Evolutionary conservation across 2,888 invertebrate genomes (phyloP).

Genomic region (Chromoteleia sp.): DNA sequence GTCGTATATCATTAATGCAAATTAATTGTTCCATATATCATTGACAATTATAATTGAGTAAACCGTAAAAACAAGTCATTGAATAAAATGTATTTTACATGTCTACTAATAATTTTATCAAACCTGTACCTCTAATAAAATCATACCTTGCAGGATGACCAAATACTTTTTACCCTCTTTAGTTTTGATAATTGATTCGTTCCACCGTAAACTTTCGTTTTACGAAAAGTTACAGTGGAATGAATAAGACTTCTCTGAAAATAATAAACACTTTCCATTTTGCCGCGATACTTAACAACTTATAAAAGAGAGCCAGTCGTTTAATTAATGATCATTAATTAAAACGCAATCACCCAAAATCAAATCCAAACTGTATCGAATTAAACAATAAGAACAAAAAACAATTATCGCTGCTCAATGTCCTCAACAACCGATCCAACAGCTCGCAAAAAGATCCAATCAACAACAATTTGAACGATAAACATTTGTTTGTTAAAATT

Average conservation of each 20-base stretch:
- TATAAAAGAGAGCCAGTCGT: no score
- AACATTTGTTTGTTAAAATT: background rate
- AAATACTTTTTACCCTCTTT: slow-evolving; percentile 29
- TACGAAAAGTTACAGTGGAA: no score
- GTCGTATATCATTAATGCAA: slow-evolving; percentile 7
- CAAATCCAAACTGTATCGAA: no score
- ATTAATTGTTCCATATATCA: slow-evolving; percentile 5
- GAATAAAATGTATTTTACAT: background rate
- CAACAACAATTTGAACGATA: no score
- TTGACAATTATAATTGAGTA: background rate
- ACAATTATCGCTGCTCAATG: no score
- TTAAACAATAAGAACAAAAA: no score
- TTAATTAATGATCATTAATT: no score
- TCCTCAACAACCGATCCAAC: no score
- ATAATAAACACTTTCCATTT: background rate
- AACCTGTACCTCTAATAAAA: background rate
- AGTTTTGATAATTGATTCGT: slow-evolving; percentile 28
- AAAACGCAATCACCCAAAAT: background rate
- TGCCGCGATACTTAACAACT: no score
- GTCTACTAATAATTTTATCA: slow-evolving; percentile 1
- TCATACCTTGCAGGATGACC: slow-evolving; percentile 21
- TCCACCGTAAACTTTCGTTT: background rate
- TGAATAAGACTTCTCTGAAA: background rate
- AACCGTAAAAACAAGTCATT: background rate
- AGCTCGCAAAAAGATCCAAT: background rate